phyloP scores from a whole-genome alignment of 92 coral and sea anemone species.

The Metridium senile region DNA sequence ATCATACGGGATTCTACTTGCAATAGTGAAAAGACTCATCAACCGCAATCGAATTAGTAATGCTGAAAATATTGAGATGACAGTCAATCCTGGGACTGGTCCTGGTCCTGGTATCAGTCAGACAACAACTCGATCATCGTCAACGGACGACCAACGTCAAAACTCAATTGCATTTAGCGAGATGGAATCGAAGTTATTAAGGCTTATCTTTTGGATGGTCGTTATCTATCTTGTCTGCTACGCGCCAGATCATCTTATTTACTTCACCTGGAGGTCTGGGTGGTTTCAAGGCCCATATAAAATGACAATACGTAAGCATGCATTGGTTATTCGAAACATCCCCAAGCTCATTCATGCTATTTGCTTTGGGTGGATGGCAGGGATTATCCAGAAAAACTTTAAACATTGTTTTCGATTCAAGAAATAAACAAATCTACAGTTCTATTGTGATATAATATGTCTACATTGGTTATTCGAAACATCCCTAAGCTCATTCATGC shows the following conservation, averaged over 20 bases:
- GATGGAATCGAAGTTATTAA: background rate
- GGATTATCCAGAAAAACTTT: background rate
- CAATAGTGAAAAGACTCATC: background rate
- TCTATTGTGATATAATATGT: too few species aligned
- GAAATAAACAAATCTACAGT: background rate
- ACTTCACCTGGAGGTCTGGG: background rate
- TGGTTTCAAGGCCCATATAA: too few species aligned
- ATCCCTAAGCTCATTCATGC: background rate
- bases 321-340: too few species aligned
- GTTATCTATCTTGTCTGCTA: background rate
- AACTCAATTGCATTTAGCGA: background rate
- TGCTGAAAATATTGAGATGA: background rate
- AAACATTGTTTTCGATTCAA: background rate
- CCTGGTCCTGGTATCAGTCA: too few species aligned
- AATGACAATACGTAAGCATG: too few species aligned
- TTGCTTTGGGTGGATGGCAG: background rate
- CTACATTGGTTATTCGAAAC: too few species aligned
- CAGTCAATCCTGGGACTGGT: too few species aligned
- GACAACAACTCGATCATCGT: background rate
- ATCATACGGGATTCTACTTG: background rate
- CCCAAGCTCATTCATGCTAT: background rate
- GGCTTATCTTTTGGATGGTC: background rate
- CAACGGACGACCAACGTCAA: background rate
- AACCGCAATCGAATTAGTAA: background rate
- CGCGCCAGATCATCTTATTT: background rate